Evolutionary conservation across 2,888 invertebrate genomes (phyloP).

Genomic region (Parnassius orleans): DNA sequence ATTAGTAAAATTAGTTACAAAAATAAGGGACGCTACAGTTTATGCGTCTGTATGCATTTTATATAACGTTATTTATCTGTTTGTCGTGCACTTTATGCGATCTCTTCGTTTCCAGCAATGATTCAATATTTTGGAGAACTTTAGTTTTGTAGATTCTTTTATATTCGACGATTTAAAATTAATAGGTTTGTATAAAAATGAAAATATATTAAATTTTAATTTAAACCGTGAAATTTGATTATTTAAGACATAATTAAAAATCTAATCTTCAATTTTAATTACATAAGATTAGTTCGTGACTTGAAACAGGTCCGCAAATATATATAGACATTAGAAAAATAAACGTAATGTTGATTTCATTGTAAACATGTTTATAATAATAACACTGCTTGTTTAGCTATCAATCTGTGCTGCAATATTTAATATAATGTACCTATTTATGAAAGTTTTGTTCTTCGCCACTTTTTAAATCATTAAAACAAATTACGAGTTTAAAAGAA

Average conservation of each 20-base stretch:
- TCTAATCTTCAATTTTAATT: constrained; percentile 2
- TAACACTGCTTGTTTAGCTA: constrained; percentile 23
- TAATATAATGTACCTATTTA: constrained; percentile 12
- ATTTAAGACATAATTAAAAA: not conserved
- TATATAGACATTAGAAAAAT: constrained; percentile 12
- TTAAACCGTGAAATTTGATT: constrained; percentile 1
- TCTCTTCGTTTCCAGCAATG: too few relatives aligned
- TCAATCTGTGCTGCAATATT: constrained; percentile 23
- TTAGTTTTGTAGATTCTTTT: constrained; percentile 8
- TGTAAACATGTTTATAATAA: constrained; percentile 15
- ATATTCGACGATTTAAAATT: not conserved
- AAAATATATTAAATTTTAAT: constrained; percentile 1
- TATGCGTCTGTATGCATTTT: too few relatives aligned
- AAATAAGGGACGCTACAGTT: too few relatives aligned
- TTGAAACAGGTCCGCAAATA: constrained; percentile 36
- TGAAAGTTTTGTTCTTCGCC: constrained; percentile 22
- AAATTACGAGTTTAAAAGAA: constrained; percentile 37
- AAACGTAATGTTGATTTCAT: constrained; percentile 15
- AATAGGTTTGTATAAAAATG: constrained; percentile 4
- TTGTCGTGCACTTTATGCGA: too few relatives aligned
- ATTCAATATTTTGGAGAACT: not conserved
- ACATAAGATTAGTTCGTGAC: constrained; percentile 29
- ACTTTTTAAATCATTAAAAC: constrained; percentile 24
- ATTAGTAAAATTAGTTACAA: not conserved
- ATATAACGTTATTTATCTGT: too few relatives aligned